A percentile compares a stretch with the other conserved stretches of the same genome.
phyloP scores from a whole-genome alignment of 2,888 invertebrate genomes.

The Cryptosula pallasiana region DNA sequence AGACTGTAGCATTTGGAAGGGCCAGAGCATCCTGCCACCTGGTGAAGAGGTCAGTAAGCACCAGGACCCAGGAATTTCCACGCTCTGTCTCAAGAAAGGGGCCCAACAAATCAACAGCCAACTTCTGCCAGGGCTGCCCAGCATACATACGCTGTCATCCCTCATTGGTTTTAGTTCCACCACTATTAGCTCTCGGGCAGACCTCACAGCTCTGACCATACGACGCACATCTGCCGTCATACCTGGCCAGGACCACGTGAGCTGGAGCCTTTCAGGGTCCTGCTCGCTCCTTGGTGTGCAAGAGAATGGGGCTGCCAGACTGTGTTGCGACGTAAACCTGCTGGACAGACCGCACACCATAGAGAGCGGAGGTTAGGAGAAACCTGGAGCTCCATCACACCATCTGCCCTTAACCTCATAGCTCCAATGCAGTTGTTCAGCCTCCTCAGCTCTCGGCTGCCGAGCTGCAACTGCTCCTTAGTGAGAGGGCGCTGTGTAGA shows the following conservation, averaged over 20 bases:
- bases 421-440: no score
- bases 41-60: conserved; percentile 31
- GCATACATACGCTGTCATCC: not conserved
- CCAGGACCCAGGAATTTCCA: conserved; percentile 31
- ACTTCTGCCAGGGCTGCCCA: not conserved
- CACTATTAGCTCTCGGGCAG: not conserved
- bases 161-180: not conserved
- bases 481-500: no score
- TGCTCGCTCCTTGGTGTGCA: conserved; percentile 30
- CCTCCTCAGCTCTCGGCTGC: no score
- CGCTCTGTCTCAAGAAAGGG: conserved; percentile 29
- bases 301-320: not conserved
- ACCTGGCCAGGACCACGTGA: conserved; percentile 30
- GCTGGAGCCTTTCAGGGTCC: conserved; percentile 29
- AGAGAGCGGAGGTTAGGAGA: not conserved
- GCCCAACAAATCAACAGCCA: conserved; percentile 31
- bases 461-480: no score
- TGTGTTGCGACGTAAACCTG: not conserved
- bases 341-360: not conserved
- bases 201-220: conserved; percentile 27
- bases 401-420: not conserved
- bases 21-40: conserved; percentile 29
- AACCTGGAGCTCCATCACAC: not conserved
- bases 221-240: conserved; percentile 26
- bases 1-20: not conserved